phyloP scores from a whole-genome alignment of 1,140 invertebrate species.

The Nasonia vitripennis region DNA sequence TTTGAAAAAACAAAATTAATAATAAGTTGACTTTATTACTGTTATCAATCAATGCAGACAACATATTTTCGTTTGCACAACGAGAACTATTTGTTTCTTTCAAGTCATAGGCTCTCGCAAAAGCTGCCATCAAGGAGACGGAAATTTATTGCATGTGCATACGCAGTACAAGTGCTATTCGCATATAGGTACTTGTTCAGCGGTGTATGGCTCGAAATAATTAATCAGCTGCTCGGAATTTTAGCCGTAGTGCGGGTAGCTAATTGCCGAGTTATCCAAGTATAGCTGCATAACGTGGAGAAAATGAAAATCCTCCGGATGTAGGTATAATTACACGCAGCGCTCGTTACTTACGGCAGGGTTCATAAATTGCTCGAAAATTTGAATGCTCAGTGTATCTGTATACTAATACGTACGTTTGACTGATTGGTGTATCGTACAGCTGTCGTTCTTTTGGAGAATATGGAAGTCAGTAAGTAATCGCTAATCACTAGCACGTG shows the following conservation, averaged over 20 bases:
- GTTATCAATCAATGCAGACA: too few species aligned
- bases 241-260: neutral
- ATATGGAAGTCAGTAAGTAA: too few species aligned
- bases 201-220: slow-evolving; percentile 36
- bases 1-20: too few species aligned
- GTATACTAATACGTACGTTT: neutral
- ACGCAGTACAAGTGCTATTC: too few species aligned
- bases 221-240: slow-evolving; percentile 52
- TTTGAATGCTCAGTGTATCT: neutral
- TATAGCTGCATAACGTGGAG: neutral
- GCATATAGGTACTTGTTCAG: slow-evolving; percentile 20
- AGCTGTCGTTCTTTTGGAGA: too few species aligned
- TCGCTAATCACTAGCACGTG: too few species aligned
- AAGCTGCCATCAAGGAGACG: neutral
- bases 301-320: slow-evolving; percentile 38
- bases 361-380: slow-evolving; percentile 5
- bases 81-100: neutral
- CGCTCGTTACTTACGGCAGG: neutral
- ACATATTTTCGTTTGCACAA: neutral
- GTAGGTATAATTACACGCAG: neutral
- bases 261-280: slow-evolving; percentile 11
- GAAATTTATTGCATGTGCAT: slow-evolving; percentile 18
- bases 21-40: too few species aligned
- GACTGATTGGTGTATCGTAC: neutral
- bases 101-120: neutral